Conservation (phyloP, 2,797 vertebrate species). For the Iguana delicatissima region DNA sequence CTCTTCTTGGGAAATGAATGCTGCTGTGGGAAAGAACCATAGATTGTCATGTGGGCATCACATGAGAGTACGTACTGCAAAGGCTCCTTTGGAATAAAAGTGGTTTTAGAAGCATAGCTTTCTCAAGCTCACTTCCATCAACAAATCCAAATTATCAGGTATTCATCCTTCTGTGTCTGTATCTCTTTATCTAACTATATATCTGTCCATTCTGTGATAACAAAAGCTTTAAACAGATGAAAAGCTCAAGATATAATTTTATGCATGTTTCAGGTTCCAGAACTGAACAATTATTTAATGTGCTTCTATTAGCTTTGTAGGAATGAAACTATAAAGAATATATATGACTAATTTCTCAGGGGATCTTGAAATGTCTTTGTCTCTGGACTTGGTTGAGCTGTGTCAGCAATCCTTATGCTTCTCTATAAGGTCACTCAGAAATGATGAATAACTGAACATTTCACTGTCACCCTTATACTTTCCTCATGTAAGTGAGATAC, state of each 20-base stretch:
- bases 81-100: background rate
- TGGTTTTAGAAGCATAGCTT: background rate
- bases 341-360: slow-evolving; percentile 11
- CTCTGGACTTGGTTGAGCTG: slow-evolving; percentile 1
- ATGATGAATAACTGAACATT: slow-evolving; percentile 28
- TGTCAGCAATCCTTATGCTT: background rate
- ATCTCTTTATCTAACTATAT: too few species aligned
- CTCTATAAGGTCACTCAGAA: background rate
- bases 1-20: background rate
- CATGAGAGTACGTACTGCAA: background rate
- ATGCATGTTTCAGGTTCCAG: background rate
- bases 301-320: slow-evolving; percentile 13
- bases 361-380: slow-evolving; percentile 23
- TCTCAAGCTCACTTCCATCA: background rate
- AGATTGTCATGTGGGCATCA: background rate
- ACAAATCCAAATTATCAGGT: background rate
- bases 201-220: background rate
- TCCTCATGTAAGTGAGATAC: background rate
- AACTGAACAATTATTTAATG: background rate
- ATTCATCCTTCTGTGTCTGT: too few species aligned
- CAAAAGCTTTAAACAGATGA: background rate
- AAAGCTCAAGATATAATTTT: background rate
- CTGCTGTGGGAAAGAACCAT: background rate
- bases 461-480: slow-evolving; percentile 29
- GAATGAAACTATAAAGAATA: background rate